These are phyloP conservation scores for Bettongia penicillata DNA, from an alignment of 2,113 vertebrate genomes.

Conservation along the genomic window DNA sequence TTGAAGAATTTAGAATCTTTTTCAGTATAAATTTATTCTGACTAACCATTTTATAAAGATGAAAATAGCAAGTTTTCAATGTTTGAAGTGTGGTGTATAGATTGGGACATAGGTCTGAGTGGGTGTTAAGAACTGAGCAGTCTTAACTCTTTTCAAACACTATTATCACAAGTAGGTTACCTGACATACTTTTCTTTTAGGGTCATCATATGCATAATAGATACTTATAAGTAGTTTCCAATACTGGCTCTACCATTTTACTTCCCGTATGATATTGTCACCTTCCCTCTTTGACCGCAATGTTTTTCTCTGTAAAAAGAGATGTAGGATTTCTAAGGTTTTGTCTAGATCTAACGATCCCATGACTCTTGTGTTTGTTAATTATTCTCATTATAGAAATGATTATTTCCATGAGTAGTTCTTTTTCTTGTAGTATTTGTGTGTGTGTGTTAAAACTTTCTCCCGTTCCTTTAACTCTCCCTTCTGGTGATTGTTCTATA, in stretches of 20 bases:
- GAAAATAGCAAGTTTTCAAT: conserved; percentile 50
- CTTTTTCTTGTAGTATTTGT: neutral
- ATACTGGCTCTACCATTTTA: neutral
- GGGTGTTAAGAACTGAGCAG: neutral
- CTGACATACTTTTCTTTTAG: neutral
- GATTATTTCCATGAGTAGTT: neutral
- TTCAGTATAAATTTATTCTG: conserved; percentile 34
- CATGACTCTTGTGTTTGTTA: neutral
- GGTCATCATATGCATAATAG: neutral
- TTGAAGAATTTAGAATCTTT: neutral
- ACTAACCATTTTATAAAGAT: conserved; percentile 43
- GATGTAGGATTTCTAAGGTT: neutral
- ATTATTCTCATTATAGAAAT: neutral
- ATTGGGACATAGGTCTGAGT: neutral
- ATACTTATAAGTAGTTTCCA: conserved; percentile 10
- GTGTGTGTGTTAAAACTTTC: neutral
- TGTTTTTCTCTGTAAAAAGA: neutral
- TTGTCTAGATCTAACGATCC: neutral
- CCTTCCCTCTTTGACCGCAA: neutral
- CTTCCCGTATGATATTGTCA: neutral
- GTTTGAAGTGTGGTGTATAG: neutral
- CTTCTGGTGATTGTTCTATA: neutral
- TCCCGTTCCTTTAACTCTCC: neutral
- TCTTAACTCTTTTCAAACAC: neutral
- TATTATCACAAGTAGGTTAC: neutral